Base-by-base conservation (phyloP, 2,797 vertebrate genomes). In the Gallirallus australis region DNA sequence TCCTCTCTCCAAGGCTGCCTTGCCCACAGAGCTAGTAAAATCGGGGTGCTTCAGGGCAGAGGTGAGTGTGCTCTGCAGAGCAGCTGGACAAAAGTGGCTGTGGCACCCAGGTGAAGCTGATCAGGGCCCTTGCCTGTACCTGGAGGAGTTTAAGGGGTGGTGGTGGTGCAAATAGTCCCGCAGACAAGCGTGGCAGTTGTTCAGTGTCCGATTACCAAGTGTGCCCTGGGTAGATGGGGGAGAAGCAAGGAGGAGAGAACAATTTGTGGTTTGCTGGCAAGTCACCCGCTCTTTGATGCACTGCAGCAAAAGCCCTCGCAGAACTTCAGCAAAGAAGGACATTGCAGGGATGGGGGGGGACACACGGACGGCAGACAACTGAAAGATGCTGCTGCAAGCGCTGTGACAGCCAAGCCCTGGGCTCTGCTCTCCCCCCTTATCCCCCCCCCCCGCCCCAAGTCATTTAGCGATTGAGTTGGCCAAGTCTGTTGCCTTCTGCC, bases 361-460 rank as follows among this genome's bases (percentile, higher is more conserved):
- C 39, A 0, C 48, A 16, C 5, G 40, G 37, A 30, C 9, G 2
- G 50, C 86, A 50, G 77, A 2, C 48, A 3, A 61, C 69, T 35
- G 73, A 63, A 82, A 87, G 96, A 66, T 96, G 97, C 94, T 96
- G 95, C 96, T 88, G 94, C 90, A 95, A 88, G 96, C 21, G 18
- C 47, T 83, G 91, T 83, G 87, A 47, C 85, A 84, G 94, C 94
- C 94, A 96, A 90, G 40, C 12, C 35, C 57, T 35, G 82, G 66
- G 5, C 82, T 14, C 89, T 5, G 70, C 86, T 37, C 15, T 83
- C 42, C 40, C 42, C 42, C 18, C 18, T 19, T 19, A 17, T 15
- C 18, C 18, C 42, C 42, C 42, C 15, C 23, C 7, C 39, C 61
- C 69, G 24, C 45, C 33, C 50, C 33, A 39, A 1, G 45, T 30